phyloP scores from a whole-genome alignment of 2,797 vertebrate genomes.

The Sebastes trivittatus region DNA sequence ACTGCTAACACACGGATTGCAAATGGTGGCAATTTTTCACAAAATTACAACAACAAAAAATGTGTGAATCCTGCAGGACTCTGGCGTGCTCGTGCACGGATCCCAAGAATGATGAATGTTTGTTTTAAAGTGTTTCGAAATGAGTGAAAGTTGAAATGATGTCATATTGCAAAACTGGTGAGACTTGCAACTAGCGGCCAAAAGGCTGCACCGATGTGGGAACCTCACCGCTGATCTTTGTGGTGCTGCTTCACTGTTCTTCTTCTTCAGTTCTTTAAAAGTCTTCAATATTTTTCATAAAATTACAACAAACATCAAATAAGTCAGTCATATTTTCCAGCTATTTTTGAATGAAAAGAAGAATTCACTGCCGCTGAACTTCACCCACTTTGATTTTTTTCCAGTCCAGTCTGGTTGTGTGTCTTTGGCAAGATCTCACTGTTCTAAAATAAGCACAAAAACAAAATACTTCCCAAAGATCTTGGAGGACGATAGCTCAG shows the following conservation, averaged over 20 bases:
- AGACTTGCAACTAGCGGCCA: background rate
- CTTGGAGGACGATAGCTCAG: background rate
- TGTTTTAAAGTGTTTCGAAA: background rate
- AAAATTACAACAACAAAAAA: background rate
- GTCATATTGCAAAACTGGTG: background rate
- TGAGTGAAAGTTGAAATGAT: background rate
- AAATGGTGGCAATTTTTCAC: too few species aligned
- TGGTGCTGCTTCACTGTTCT: too few species aligned
- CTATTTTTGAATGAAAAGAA: background rate
- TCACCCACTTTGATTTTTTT: background rate
- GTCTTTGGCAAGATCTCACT: background rate
- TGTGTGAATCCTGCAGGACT: background rate
- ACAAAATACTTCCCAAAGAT: slow-evolving; percentile 15
- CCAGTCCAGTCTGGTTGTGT: background rate
- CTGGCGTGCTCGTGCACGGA: background rate
- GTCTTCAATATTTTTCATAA: background rate
- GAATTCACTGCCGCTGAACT: background rate
- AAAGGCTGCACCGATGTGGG: background rate
- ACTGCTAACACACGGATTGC: background rate
- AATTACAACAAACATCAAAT: background rate
- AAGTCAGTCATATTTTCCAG: background rate
- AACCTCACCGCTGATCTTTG: accelerated
- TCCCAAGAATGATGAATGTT: background rate
- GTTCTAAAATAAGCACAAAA: slow-evolving; percentile 21
- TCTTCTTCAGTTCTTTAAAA: background rate